Evolutionary conservation across 2,888 invertebrate species (phyloP), one percentile per base, ranked within the genome.

Genomic region (Eudemis profundana): DNA sequence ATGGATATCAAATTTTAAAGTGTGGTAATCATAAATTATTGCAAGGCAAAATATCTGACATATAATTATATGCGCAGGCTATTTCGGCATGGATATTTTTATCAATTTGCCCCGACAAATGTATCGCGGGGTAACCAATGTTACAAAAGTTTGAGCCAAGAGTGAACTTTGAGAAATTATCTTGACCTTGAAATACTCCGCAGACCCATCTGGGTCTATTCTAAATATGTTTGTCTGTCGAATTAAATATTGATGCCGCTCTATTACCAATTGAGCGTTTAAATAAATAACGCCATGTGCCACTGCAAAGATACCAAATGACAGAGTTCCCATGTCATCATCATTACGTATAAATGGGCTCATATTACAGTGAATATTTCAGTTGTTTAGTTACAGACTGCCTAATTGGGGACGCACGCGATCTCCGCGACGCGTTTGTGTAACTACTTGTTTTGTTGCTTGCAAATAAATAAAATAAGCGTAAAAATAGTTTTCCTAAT

Each of bases 361-460:
- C 79, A 78, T 83, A 87, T 89, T 86, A 89, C 79, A 79, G 84
- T 82, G 78, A 86, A 88, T 84, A 87, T 89, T 89, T 86, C 84
- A 84, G 86, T 83, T 86, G 84, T 87, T 86, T 88, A 85, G 84
- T 85, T 84, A 84, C 84, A 82, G 84, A 81, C 82, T 76, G 77
- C 80, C 67, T 56, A 69, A 62, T 59, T 66, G 68, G 74, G 75
- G 72, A 71, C 73, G 76, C 89, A 89, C 87, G 86, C 86, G 74
- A 87, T 85, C 82, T 72, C 17, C 8, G 42, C 71, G 61, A 69
- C 73, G 76, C 63, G 75, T 72, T 72, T 69, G 65, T 75, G 70
- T 70, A 44, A 17, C n/a, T 29, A 29, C 27, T 54, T 27, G 15
- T 42, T 15, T 42, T 40, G 40, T 42, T 12, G 12, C n/a, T 44